Conservation (phyloP, 2,888 invertebrate species). For the Chloroclystis v-ata region DNA sequence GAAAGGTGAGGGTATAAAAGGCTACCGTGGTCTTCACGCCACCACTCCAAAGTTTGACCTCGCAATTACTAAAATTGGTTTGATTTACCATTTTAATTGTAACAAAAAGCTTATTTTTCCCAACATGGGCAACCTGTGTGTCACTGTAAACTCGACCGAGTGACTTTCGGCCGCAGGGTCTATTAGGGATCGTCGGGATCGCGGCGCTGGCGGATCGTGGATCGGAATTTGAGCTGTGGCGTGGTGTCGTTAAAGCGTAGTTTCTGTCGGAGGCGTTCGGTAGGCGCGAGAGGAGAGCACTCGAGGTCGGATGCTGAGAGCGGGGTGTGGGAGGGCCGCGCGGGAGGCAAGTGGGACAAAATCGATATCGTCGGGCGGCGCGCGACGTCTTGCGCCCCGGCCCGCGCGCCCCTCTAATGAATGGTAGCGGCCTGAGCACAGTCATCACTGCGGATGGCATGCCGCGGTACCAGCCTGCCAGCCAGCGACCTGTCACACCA, state of each 20-base stretch:
- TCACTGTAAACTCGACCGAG: constrained; percentile 74
- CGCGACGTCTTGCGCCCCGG: constrained; percentile 72
- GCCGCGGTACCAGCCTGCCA: constrained; percentile 57
- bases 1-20: constrained; percentile 62
- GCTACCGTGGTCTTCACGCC: constrained; percentile 51
- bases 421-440: constrained; percentile 75
- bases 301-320: constrained; percentile 78
- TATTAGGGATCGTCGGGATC: constrained; percentile 63
- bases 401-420: constrained; percentile 70
- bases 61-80: constrained; percentile 78
- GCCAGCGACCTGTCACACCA: constrained; percentile 44
- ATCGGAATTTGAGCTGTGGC: constrained; percentile 71
- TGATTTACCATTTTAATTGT: constrained; percentile 79
- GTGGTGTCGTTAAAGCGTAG: constrained; percentile 70
- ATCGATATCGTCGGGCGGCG: constrained; percentile 77
- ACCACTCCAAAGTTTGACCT: constrained; percentile 72
- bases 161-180: constrained; percentile 72
- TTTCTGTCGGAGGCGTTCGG: constrained; percentile 73
- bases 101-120: constrained; percentile 77
- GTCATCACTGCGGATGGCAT: constrained; percentile 74
- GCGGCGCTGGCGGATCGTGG: constrained; percentile 42
- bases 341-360: constrained; percentile 68
- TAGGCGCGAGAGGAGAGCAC: constrained; percentile 77
- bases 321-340: constrained; percentile 52
- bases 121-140: constrained; percentile 53